A percentile compares a stretch with the other conserved stretches of the same genome.
Evolutionary conservation across 2,888 invertebrate genomes (phyloP).

Genomic region (Scaptomyza flava): DNA sequence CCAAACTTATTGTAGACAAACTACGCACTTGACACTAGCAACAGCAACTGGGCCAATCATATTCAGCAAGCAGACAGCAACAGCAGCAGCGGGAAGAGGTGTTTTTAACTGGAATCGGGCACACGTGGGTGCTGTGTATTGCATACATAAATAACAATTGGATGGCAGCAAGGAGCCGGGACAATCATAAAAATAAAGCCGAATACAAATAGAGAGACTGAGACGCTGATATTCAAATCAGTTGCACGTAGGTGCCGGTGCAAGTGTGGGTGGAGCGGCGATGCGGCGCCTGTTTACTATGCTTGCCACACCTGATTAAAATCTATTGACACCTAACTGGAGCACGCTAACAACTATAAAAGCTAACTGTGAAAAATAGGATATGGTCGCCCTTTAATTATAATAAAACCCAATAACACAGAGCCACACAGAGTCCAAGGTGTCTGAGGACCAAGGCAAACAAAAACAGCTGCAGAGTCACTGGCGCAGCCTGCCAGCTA

Average conservation of each 20-base stretch:
- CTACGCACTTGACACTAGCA: slow-evolving; percentile 46
- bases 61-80: slow-evolving; percentile 4
- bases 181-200: slow-evolving; percentile 47
- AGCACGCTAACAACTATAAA: slow-evolving; percentile 38
- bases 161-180: slow-evolving; percentile 18
- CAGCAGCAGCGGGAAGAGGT: neutral
- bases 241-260: slow-evolving; percentile 24
- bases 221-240: slow-evolving; percentile 61
- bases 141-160: slow-evolving; percentile 73
- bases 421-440: slow-evolving; percentile 5
- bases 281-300: slow-evolving; percentile 57
- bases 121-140: slow-evolving; percentile 54
- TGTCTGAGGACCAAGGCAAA: slow-evolving; percentile 46
- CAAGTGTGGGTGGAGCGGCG: neutral
- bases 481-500: slow-evolving; percentile 48
- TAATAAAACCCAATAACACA: slow-evolving; percentile 74
- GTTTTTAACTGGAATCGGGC: slow-evolving; percentile 4
- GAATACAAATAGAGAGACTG: slow-evolving; percentile 44
- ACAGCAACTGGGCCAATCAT: slow-evolving; percentile 3
- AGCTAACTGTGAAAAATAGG: slow-evolving; percentile 39
- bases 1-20: slow-evolving; percentile 30
- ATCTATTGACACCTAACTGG: slow-evolving; percentile 74
- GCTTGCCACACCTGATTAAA: slow-evolving; percentile 79
- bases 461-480: slow-evolving; percentile 69
- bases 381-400: slow-evolving; percentile 28